These are phyloP conservation scores for Megathymus violae DNA, from an alignment of 1,140 invertebrate species.

Conservation along the genomic window DNA sequence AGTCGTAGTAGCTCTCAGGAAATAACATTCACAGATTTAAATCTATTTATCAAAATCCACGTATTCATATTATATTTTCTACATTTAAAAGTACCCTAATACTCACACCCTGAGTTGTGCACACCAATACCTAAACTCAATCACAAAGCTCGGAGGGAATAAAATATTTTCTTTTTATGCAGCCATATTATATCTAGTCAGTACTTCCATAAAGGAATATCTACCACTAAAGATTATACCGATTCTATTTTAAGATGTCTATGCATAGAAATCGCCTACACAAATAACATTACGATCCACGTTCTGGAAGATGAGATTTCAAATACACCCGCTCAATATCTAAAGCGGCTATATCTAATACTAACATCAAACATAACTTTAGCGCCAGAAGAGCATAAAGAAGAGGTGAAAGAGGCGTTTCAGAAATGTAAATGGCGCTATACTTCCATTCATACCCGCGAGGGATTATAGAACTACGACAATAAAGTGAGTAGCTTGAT, in stretches of 20 bases:
- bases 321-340: constrained; percentile 19
- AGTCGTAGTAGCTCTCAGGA: no score
- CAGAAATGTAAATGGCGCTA: constrained; percentile 28
- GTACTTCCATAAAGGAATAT: no score
- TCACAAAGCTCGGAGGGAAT: no score
- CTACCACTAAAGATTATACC: not conserved
- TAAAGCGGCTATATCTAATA: constrained; percentile 13
- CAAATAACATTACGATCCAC: constrained; percentile 12
- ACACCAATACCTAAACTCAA: no score
- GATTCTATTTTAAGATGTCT: not conserved
- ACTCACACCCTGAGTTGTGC: no score
- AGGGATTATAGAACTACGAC: constrained; percentile 26
- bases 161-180: constrained; percentile 1
- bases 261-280: constrained; percentile 3
- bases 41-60: no score
- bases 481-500: constrained; percentile 17
- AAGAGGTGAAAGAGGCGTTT: constrained; percentile 26
- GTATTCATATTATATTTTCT: no score
- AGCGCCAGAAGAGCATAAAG: constrained; percentile 20
- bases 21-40: no score
- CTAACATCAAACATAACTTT: constrained; percentile 23
- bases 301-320: constrained; percentile 19
- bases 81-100: no score
- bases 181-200: not conserved
- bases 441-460: constrained; percentile 11